phyloP scores from a whole-genome alignment of 2,888 invertebrate genomes.

The Athetis lepigone region DNA sequence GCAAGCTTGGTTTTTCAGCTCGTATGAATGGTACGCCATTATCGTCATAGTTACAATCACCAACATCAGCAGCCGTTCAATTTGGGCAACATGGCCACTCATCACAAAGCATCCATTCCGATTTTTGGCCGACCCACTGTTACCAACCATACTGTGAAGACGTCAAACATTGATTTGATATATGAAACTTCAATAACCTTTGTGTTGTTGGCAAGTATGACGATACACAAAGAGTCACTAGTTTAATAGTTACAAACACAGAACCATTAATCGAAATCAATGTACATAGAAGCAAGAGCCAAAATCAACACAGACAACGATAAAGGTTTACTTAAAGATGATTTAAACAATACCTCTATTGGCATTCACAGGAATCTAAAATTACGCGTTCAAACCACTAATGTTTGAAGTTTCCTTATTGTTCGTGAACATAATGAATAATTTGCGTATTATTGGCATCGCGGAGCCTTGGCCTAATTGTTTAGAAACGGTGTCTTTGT shows the following conservation, averaged over 20 bases:
- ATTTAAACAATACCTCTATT: conserved; percentile 14
- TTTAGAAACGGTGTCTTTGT: conserved; percentile 19
- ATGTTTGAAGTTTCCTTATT: conserved; percentile 46
- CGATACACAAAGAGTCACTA: neutral
- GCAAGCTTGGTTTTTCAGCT: too few relatives aligned
- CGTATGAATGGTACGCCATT: too few relatives aligned
- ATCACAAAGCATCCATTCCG: too few relatives aligned
- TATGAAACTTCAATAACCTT: neutral
- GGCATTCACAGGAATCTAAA: conserved; percentile 6
- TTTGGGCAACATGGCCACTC: too few relatives aligned
- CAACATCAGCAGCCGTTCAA: too few relatives aligned
- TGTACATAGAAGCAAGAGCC: conserved; percentile 11
- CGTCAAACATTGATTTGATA: too few relatives aligned
- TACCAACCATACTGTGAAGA: too few relatives aligned
- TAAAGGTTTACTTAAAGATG: neutral
- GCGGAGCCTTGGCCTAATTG: conserved; percentile 35
- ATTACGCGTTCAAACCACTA: conserved; percentile 10
- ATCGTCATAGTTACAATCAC: too few relatives aligned
- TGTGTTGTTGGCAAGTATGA: neutral
- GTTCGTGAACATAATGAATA: conserved; percentile 39
- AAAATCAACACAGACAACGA: conserved; percentile 23
- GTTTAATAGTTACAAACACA: neutral
- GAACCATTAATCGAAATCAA: neutral
- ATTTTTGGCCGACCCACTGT: too few relatives aligned
- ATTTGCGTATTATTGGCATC: conserved; percentile 43